Evolutionary conservation across 2,888 invertebrate species (phyloP), one percentile per base, ranked within the genome.

Genomic region (Neoascia interrupta): DNA sequence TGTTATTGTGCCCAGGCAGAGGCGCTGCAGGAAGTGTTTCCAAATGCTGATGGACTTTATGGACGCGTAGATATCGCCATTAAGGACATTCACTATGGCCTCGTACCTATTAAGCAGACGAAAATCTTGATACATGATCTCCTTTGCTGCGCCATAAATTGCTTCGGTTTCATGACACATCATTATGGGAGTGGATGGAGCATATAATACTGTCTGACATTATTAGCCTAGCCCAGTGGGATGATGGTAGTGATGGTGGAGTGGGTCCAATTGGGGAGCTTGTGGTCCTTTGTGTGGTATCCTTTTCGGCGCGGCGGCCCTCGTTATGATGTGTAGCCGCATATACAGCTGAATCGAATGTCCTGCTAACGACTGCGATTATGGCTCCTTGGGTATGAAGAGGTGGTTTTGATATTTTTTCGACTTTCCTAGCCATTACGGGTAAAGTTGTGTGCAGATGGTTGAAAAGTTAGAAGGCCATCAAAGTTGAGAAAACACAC

Each of bases 51-150:
- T 68, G 73, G 79, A 68, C 79, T 64, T 76, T 64, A 76, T 72
- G 64, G 60, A 56, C 54, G 73, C 73, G 73, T 43, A 79, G 73
- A 79, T 79, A 61, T 61, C 31, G 61, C 66, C 79, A 73, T 79
- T 79, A 79, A 61, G 79, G 66, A 79, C 68, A 73, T 79, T 79
- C 56, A 45, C 54, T 61, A 34, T 34, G 10, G 31, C 10, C 73
- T 10, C 37, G 60, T 73, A 56, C 66, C 64, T 61, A 61, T 53
- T 53, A 60, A 66, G 56, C 47, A 56, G 60, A 43, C 34, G 68
- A 79, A 79, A 79, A 79, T 79, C 79, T 79, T 79, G 79, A 79
- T 73, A 79, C 79, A 79, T 79, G 72, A 79, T 79, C 73, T 66
- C 79, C 73, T 73, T 79, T 66, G 72, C 49, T 61, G 66, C 53